Conservation (phyloP, 2,888 invertebrate genomes). For the Eretmocerus hayati region DNA sequence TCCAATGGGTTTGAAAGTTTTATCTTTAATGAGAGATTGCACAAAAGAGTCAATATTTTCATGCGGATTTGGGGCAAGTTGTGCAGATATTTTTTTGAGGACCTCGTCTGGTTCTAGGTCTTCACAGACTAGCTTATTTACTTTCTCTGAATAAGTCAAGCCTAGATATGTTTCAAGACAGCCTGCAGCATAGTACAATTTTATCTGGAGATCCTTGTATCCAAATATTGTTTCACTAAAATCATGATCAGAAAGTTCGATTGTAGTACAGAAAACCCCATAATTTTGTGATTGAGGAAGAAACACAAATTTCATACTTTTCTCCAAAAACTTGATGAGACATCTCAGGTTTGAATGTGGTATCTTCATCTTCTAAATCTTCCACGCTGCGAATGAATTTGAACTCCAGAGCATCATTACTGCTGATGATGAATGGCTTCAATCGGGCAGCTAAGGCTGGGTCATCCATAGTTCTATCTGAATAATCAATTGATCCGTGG, state of each 20-base stretch:
- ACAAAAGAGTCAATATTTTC: slow-evolving; percentile 69
- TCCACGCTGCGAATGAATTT: slow-evolving; percentile 55
- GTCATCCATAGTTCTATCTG: too few species aligned
- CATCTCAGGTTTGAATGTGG: slow-evolving; percentile 73
- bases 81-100: slow-evolving; percentile 59
- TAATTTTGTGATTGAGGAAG: not conserved
- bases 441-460: slow-evolving; percentile 32
- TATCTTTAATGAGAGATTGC: slow-evolving; percentile 62
- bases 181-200: slow-evolving; percentile 75
- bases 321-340: slow-evolving; percentile 91
- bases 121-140: slow-evolving; percentile 54
- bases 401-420: slow-evolving; percentile 49
- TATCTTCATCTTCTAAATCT: slow-evolving; percentile 61
- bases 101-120: slow-evolving; percentile 70
- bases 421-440: slow-evolving; percentile 44
- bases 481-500: too few species aligned
- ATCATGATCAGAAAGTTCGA: not conserved
- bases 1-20: slow-evolving; percentile 71
- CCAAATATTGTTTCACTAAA: slow-evolving; percentile 86
- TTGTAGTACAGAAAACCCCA: not conserved
- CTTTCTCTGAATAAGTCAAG: slow-evolving; percentile 65
- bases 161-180: slow-evolving; percentile 74
- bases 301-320: slow-evolving; percentile 46
- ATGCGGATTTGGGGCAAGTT: slow-evolving; percentile 63
- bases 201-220: slow-evolving; percentile 73